Evolutionary conservation across 2,888 invertebrate genomes (phyloP).

Genomic region (Ochropacha duplaris): DNA sequence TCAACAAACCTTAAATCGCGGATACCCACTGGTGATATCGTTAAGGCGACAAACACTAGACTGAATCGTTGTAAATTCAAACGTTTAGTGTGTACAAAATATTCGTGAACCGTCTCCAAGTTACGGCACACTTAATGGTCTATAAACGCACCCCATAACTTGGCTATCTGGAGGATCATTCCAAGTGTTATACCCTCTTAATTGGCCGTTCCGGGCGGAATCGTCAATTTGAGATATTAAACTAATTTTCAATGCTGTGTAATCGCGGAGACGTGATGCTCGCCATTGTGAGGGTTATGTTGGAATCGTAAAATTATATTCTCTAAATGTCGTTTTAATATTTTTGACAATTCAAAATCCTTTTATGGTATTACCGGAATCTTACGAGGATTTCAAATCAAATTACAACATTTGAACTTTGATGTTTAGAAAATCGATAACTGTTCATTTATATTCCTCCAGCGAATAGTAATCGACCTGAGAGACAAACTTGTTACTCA

Average conservation of each 20-base stretch:
- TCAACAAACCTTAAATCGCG: conserved; percentile 24
- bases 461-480: too few relatives aligned
- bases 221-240: conserved; percentile 82
- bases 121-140: conserved; percentile 67
- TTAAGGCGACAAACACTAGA: conserved; percentile 14
- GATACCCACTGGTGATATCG: conserved; percentile 11
- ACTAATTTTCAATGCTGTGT: conserved; percentile 81
- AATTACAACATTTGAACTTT: too few relatives aligned
- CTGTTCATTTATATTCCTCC: too few relatives aligned
- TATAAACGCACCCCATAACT: conserved; percentile 81
- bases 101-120: conserved; percentile 51
- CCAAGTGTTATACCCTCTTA: conserved; percentile 79
- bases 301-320: conserved; percentile 30
- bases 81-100: conserved; percentile 40
- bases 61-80: conserved; percentile 38
- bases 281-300: conserved; percentile 50
- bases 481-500: neutral
- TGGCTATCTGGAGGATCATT: conserved; percentile 75
- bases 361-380: neutral
- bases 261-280: conserved; percentile 70
- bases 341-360: neutral
- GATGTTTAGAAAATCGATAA: too few relatives aligned
- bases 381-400: neutral
- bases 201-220: conserved; percentile 80
- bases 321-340: conserved; percentile 3